These are phyloP conservation scores for Lathronympha strigana DNA, from an alignment of 2,888 invertebrate species.

Conservation along the genomic window DNA sequence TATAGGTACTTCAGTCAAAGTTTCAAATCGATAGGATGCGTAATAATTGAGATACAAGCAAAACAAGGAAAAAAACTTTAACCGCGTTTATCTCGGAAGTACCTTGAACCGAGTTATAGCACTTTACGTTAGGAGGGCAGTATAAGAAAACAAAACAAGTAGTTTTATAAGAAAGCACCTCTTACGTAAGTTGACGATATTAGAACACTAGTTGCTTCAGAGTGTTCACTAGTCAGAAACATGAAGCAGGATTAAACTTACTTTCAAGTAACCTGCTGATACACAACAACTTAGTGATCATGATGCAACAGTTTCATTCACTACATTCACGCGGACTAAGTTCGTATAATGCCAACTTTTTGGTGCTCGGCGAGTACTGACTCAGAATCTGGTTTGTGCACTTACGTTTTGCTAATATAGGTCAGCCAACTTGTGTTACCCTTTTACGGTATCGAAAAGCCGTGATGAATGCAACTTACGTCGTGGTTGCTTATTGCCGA, in stretches of 20 bases:
- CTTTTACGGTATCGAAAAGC: slow-evolving; percentile 60
- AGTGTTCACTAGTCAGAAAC: slow-evolving; percentile 1
- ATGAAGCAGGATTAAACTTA: neutral
- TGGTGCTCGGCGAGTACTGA: slow-evolving; percentile 55
- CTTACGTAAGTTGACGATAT: neutral
- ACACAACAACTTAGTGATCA: slow-evolving; percentile 16
- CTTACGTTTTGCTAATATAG: slow-evolving; percentile 62
- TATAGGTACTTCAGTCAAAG: too few relatives aligned
- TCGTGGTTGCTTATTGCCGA: slow-evolving; percentile 31
- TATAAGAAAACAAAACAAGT: too few relatives aligned
- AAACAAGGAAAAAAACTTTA: too few relatives aligned
- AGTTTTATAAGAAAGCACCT: too few relatives aligned
- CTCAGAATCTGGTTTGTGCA: slow-evolving; percentile 60
- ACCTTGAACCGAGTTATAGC: too few relatives aligned
- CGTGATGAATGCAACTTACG: slow-evolving; percentile 52
- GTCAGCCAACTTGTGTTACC: slow-evolving; percentile 53
- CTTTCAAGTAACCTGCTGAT: slow-evolving; percentile 6
- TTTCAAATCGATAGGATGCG: too few relatives aligned
- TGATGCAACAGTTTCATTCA: slow-evolving; percentile 34
- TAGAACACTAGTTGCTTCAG: neutral
- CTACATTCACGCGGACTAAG: slow-evolving; percentile 31
- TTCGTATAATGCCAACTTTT: slow-evolving; percentile 52
- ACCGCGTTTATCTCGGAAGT: too few relatives aligned
- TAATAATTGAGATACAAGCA: too few relatives aligned
- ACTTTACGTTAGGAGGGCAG: too few relatives aligned